A percentile compares a stretch with the other conserved stretches of the same genome.
Evolutionary conservation across 2,888 invertebrate genomes (phyloP).

Genomic region (Alitta virens): DNA sequence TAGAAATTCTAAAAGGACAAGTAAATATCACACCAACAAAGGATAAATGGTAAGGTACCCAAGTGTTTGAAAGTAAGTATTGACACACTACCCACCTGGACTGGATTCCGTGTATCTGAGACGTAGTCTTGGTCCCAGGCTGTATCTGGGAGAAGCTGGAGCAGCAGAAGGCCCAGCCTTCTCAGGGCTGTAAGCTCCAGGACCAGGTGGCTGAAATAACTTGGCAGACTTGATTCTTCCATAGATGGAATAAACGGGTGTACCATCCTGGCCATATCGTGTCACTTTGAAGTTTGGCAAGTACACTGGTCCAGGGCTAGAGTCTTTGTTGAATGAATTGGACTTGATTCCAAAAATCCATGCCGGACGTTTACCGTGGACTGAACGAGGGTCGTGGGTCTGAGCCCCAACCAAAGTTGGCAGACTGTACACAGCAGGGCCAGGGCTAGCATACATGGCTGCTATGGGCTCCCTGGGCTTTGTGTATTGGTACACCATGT

Average conservation of each 20-base stretch:
- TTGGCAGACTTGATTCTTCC: conserved; percentile 16
- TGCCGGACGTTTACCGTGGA: conserved; percentile 44
- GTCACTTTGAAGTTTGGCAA: conserved; percentile 21
- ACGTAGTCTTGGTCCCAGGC: conserved; percentile 18
- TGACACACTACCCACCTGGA: conserved; percentile 7
- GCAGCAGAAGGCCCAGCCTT: conserved; percentile 13
- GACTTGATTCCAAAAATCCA: conserved; percentile 46
- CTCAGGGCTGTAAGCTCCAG: conserved; percentile 27
- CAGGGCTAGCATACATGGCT: conserved; percentile 52
- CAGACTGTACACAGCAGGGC: conserved; percentile 47
- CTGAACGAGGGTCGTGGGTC: conserved; percentile 49
- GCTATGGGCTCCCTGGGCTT: conserved; percentile 50
- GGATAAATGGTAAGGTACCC: background rate
- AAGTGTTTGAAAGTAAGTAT: background rate
- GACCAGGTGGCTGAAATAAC: conserved; percentile 23
- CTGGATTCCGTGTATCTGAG: conserved; percentile 14
- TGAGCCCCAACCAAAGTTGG: conserved; percentile 44
- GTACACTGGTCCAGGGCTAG: conserved; percentile 46
- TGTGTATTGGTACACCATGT: conserved; percentile 24
- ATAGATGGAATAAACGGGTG: conserved; percentile 32
- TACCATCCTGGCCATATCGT: conserved; percentile 28
- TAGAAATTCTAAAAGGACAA: no score
- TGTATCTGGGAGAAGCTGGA: conserved; percentile 18
- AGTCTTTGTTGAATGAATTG: conserved; percentile 46
- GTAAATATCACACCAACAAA: no score